These are phyloP conservation scores for Rotaria socialis DNA, from an alignment of 2,888 invertebrate species.

Conservation along the genomic window DNA sequence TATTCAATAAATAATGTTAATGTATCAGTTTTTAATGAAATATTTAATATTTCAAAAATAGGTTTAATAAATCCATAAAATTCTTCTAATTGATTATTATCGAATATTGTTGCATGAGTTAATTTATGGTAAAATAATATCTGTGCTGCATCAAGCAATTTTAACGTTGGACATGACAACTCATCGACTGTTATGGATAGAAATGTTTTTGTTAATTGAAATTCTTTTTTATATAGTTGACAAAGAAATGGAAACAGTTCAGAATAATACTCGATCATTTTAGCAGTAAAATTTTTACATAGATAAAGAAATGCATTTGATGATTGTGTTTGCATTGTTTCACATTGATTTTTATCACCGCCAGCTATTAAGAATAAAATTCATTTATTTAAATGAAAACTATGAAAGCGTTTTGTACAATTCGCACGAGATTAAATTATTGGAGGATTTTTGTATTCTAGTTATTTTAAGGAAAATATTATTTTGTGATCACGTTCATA, in stretches of 20 bases:
- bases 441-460: too few relatives aligned
- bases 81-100: neutral
- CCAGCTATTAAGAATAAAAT: neutral
- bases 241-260: neutral
- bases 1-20: conserved; percentile 17
- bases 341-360: neutral
- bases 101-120: neutral
- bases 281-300: conserved; percentile 4
- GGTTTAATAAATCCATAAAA: conserved; percentile 30
- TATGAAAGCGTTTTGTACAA: too few relatives aligned
- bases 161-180: neutral
- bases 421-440: too few relatives aligned
- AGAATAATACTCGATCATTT: neutral
- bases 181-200: neutral
- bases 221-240: conserved; percentile 9
- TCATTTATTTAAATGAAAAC: neutral
- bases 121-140: neutral
- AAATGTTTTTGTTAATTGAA: neutral
- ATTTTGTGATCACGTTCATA: too few relatives aligned
- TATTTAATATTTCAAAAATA: neutral
- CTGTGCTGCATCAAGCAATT: conserved; percentile 5
- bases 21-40: neutral
- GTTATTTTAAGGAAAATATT: too few relatives aligned
- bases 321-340: neutral
- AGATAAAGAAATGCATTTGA: conserved; percentile 21